Base-by-base conservation (phyloP, 2,888 invertebrate genomes). In the Perizoma affinitatum region DNA sequence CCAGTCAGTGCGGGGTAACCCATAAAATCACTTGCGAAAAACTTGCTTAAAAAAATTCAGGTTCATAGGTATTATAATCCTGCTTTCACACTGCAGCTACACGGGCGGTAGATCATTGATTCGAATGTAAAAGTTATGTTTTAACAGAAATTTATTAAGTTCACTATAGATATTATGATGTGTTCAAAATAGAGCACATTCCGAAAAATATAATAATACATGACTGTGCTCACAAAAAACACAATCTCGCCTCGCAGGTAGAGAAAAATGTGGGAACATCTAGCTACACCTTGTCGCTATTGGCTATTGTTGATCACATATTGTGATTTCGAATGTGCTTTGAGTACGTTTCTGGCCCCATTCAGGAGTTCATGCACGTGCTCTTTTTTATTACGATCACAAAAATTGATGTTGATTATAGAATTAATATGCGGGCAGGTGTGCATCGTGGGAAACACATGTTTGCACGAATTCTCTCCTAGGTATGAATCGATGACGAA, bases 221-320 rank as follows among this genome's bases (percentile, higher is more conserved):
- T 63, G 64, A 62, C 22, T 22, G 59, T 61, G 53, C 46, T 50
- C 22, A 48, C 41, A 53, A 42, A 38, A 22, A 42, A 41, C 42
- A 10, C 35, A 54, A 38, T n/a, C 38, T 53, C 22, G 9, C 10
- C 42, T 33, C 54, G 57, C 69, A 69, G 69, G 69, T 65, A 69
- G 65, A 66, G 63, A 67, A 65, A 22, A 66, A 65, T 66, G 65
- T 69, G 67, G 60, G 69, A 69, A 67, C 50, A 41, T 11, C 22
- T 49, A 54, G 34, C 40, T 33, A 41, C 52, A 61, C 61, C 57
- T 53, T 57, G 54, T 35, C 57, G 11, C 58, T 44, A 58, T 63
- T 64, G 61, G 22, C 38, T 38, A 38, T 38, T 38, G 38, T 38
- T 7, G 4, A 38, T 58, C 45, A 38, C 48, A 46, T 38, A 66